phyloP scores from a whole-genome alignment of 2,113 vertebrate species.

The Mormoops blainvillei region DNA sequence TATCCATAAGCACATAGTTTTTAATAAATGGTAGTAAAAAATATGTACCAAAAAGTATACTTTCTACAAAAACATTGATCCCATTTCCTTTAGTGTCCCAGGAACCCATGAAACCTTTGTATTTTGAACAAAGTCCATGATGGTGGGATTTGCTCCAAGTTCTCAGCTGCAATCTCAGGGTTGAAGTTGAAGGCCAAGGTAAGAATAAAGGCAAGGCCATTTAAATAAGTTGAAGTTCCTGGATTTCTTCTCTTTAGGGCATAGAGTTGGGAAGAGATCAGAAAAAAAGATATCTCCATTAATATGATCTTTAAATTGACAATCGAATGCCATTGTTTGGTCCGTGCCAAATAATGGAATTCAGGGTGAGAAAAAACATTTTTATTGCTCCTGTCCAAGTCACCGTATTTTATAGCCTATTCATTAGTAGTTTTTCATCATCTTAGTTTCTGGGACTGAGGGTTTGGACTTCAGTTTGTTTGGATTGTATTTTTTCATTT shows the following conservation, averaged over 20 bases:
- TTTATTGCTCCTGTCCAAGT: neutral
- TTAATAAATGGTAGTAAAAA: neutral
- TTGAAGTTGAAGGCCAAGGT: neutral
- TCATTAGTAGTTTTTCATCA: constrained; percentile 8
- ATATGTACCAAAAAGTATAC: neutral
- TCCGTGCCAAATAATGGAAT: constrained; percentile 21
- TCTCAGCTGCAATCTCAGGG: neutral
- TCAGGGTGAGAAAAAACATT: neutral
- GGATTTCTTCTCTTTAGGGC: neutral
- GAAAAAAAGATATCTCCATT: neutral
- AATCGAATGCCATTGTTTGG: neutral
- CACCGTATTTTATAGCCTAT: neutral
- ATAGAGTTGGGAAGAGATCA: neutral
- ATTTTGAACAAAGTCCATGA: neutral
- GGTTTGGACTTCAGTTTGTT: constrained; percentile 13
- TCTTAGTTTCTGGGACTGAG: neutral
- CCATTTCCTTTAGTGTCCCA: neutral
- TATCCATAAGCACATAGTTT: neutral
- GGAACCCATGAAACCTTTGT: neutral
- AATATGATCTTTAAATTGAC: constrained; percentile 9
- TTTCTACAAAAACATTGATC: neutral
- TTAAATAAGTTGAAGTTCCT: neutral
- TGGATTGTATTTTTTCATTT: constrained; percentile 38
- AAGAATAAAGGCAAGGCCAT: neutral
- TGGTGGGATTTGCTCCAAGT: neutral